Conservation (phyloP, 2,113 vertebrate genomes). For the Anser brachyrhynchus region DNA sequence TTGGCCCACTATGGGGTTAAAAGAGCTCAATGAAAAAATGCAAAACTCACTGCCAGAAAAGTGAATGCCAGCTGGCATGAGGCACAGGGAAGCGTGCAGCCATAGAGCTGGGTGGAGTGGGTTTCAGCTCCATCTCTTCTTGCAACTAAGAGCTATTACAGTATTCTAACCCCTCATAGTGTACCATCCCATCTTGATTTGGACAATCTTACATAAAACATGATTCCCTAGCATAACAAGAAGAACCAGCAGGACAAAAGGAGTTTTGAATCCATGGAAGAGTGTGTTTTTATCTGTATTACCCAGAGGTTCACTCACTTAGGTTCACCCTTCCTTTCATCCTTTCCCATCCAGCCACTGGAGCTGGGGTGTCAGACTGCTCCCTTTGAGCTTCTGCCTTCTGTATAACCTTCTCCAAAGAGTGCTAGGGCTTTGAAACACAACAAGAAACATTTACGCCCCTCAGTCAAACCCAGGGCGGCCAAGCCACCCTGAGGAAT, state of each 20-base stretch:
- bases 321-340: not conserved
- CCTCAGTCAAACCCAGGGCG: not conserved
- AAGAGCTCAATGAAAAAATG: not conserved
- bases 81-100: not conserved
- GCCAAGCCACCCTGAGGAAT: not conserved
- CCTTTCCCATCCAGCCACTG: not conserved
- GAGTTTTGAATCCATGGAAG: not conserved
- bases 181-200: not conserved
- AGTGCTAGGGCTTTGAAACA: not conserved
- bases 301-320: not conserved
- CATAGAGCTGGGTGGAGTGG: not conserved
- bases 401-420: not conserved
- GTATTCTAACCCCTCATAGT: not conserved
- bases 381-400: not conserved
- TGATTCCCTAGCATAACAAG: not conserved
- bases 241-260: not conserved
- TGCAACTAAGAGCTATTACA: not conserved
- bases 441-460: not conserved
- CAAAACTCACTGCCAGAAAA: not conserved
- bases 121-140: not conserved
- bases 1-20: not conserved
- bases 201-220: not conserved
- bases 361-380: not conserved
- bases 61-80: fast-evolving
- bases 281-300: not conserved